Conservation (phyloP, 2,888 invertebrate genomes). For the Apodemia zela region DNA sequence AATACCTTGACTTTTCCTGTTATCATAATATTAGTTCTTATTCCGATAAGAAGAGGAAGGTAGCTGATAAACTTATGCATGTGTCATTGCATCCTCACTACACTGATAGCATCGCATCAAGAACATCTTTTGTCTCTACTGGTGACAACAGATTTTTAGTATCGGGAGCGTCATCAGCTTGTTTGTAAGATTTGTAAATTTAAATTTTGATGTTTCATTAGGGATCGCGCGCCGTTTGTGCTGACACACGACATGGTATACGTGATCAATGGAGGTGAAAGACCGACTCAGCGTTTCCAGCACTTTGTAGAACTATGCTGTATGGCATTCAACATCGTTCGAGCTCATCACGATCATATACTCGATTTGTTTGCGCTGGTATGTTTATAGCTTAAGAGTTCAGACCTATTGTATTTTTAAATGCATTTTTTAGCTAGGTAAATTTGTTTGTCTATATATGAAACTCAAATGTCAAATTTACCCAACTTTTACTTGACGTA, state of each 20-base stretch:
- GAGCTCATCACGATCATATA: constrained; percentile 94
- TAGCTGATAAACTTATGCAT: background rate
- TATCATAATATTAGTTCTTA: too few species aligned
- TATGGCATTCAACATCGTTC: constrained; percentile 96
- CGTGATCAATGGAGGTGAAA: constrained; percentile 98
- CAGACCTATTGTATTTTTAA: background rate
- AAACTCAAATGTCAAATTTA: too few species aligned
- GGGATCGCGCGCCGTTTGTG: constrained; percentile 98
- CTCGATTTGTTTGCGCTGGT: constrained; percentile 95
- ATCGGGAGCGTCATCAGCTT: too few species aligned
- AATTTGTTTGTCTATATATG: too few species aligned
- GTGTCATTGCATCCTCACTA: background rate
- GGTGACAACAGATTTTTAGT: too few species aligned
- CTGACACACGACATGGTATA: constrained; percentile 99
- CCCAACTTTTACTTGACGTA: too few species aligned
- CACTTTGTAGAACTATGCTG: constrained; percentile 99
- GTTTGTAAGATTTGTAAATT: too few species aligned
- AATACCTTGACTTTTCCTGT: too few species aligned
- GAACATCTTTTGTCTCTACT: too few species aligned
- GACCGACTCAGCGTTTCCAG: constrained; percentile 95
- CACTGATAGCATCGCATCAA: too few species aligned
- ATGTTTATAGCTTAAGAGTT: constrained; percentile 46
- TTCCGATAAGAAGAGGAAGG: too few species aligned
- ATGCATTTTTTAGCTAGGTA: too few species aligned
- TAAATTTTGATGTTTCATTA: constrained; percentile 44